Evolutionary conservation across 2,888 invertebrate species (phyloP), one percentile per base, ranked within the genome.

Genomic region (Drosophila kokeensis): DNA sequence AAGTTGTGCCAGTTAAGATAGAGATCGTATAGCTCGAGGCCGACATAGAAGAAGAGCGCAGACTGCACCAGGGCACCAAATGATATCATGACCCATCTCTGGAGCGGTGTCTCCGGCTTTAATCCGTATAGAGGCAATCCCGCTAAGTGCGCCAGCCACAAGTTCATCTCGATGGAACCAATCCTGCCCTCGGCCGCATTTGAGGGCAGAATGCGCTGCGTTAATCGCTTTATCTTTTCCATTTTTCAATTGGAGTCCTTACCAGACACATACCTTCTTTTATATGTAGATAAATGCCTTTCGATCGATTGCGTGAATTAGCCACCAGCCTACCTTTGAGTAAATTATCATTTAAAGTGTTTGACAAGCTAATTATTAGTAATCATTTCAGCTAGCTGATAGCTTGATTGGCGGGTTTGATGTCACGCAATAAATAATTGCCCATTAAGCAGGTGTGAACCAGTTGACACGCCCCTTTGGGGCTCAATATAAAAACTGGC

Each of bases 121-220:
- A 89, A 61, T 0, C 87, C 88, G 6, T 81, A 7, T 5, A 91
- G 55, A 0, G 91, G 91, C 4, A 91, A 40, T 0, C 91, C 91
- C 21, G 76, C 69, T 30, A 83, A 38, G 21, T 91, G 89, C 0
- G 87, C 89, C 61, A 91, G 60, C 77, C 82, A 87, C 29, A 89
- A 50, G 53, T 89, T 91, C 27, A 90, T 69, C 57, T 89, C 82
- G 7, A 91, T 81, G 2, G 91, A 91, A 36, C 91, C 91, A 18
- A 91, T 73, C 42, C 29, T 68, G 5, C 91, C 91, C 27, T 65
- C 69, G 1, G 63, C 57, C 4, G 88, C 80, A 73, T 88, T 74
- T 1, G 91, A 91, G 34, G 82, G 80, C 36, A 71, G 58, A 55
- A 89, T n/a, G 7, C 36, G 69, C 27, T 69, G 68, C 18, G 58